Evolutionary conservation across 2,797 vertebrate species (phyloP), one percentile per base, ranked within the genome.

Genomic region (Babyrousa celebensis): DNA sequence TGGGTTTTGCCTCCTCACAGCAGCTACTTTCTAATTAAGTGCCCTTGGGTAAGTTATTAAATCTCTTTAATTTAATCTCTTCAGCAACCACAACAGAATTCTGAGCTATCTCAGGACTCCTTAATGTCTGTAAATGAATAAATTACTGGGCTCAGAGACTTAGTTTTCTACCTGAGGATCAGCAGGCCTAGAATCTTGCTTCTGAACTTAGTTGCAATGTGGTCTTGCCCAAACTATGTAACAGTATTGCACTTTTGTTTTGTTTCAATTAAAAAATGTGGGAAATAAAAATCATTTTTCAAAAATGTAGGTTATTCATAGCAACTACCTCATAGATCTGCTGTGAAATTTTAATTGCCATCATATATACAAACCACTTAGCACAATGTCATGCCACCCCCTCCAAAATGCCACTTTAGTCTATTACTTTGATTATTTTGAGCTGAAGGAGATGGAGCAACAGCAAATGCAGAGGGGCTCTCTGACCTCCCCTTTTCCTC

Each of bases 61-160:
- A 71, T 79, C 43, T 83, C 77, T 91, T 74, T 48, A 54, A 74
- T 67, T 68, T 54, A 58, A 82, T 65, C 48, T 89, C 32, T 88
- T 78, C 72, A 62, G 25, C 36, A 90, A 65, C 2, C 9, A 43
- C 63, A 85, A 71, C 20, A 91, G 36, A 94, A 82, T 52, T 43
- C 65, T 43, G 58, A 65, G 40, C 29, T 60, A 5, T 75, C 67
- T 77, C 6, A 67, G 36, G 18, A 85, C 43, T 71, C 29, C 8
- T 68, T 77, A 60, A 56, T 8, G 12, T 77, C 36, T 54, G 0
- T 85, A 74, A 62, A 78, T 85, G 23, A 71, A 16, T 75, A 62
- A 68, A 58, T 23, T 27, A 23, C 15, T 23, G n/a, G 0, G 68
- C 18, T 40, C 72, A 74, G 40, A 43, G 27, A 25, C 10, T 40